Base-by-base conservation (phyloP, 2,888 invertebrate species). In the Polyploca ridens region DNA sequence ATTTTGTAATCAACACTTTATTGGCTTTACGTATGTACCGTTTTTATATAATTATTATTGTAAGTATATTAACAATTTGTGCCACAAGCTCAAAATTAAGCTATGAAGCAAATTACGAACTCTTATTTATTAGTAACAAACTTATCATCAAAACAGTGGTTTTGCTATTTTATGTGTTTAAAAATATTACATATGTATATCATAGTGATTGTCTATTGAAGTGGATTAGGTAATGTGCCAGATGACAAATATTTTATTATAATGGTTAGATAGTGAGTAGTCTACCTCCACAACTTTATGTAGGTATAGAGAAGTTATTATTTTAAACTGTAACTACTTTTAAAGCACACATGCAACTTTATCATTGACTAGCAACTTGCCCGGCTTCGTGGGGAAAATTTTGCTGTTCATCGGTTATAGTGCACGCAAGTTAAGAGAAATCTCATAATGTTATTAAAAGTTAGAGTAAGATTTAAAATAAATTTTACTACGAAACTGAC, bases 381-480 rank as follows among this genome's bases (percentile, higher is more conserved):
- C 69, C 68, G 61, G 68, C 57, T 65, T 27, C 49, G 19, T 61
- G 62, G 58, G 3, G 33, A 13, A 3, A 13, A 13, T 41, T 13
- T 41, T 41, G 13, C 13, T 41, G 41, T 13, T 41, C 13, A 41
- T 41, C 41, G 13, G 4, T 41, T 8, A 10, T 10, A 38, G 38
- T 0, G 38, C 7, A 35, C 7, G 27, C 27, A 27, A 27, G 27
- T 27, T 27, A 27, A 27, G 38, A 8, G 8, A 38, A 38, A 3
- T 10, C 10, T 38, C 8, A 10, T 38, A 38, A 38, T 10, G 38
- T 38, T 38, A 38, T 10, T 10, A 10, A 10, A 10, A 38, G 38
- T 3, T 38, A 38, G 7, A 10, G 3, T 10, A 38, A 38, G 8
- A 38, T 38, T 38, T 38, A 7, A 7, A 38, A 10, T 38, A 38